Evolutionary conservation across 2,888 invertebrate genomes (phyloP), one percentile per base, ranked within the genome.

Genomic region (Opisthograptis luteolata): DNA sequence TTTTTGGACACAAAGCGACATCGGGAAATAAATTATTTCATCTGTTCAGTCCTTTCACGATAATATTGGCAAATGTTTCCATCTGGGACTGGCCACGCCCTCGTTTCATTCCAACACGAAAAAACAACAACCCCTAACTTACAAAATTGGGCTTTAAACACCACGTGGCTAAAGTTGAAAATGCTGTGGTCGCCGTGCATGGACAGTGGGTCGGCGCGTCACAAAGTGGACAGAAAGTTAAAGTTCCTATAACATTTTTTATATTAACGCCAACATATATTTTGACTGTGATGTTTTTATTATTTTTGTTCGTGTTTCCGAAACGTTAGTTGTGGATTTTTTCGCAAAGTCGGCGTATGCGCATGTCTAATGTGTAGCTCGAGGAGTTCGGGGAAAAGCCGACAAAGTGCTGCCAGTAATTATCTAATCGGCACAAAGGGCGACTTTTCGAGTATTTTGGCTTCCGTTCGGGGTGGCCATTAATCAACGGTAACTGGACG

Each of bases 211-310:
- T 63, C 73, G 87, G 87, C 77, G 61, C 67, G 73, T 82, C 77
- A 81, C 85, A 87, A 87, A 87, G 86, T 85, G 79, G 81, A 78
- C 81, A 81, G 70, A 84, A 84, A 84, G 84, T 83, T 81, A 76
- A 78, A 42, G 48, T 58, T 57, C 83, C 81, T 80, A 84, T 81
- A 80, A 81, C 76, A 80, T 76, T 78, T 62, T 76, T 81, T 87
- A 83, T 86, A 70, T 60, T 56, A 76, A 76, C 73, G 68, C 84
- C 80, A 79, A 86, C 85, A 87, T 90, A 88, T 90, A 90, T 90
- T 90, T 89, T 89, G 90, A 90, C 90, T 87, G 81, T 87, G 89
- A 88, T 89, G 89, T 90, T 89, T 89, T 89, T 89, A 90, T 90
- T 88, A 90, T 86, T 90, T 89, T 87, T 87, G 89, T 88, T 75